Evolutionary conservation across 2,888 invertebrate genomes (phyloP).

Genomic region (Ormyrus labotus): DNA sequence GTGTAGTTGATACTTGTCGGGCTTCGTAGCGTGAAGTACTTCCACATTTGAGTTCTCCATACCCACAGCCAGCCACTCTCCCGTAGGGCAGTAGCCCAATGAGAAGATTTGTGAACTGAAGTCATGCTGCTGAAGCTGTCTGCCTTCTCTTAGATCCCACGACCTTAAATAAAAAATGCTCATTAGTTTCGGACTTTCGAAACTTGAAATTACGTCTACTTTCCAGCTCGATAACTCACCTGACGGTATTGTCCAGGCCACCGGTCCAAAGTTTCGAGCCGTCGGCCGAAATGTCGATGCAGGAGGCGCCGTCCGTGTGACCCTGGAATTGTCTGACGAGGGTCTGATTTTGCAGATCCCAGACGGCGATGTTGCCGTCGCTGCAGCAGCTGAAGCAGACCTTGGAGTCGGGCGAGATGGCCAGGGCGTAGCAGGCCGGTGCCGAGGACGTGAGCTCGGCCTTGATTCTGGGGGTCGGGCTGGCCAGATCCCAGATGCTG

Average conservation of each 20-base stretch:
- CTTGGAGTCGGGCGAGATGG: slow-evolving; percentile 96
- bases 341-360: slow-evolving; percentile 96
- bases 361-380: slow-evolving; percentile 97
- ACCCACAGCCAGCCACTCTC: slow-evolving; percentile 96
- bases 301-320: slow-evolving; percentile 96
- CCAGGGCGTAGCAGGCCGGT: slow-evolving; percentile 97
- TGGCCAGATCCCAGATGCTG: slow-evolving; percentile 96
- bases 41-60: slow-evolving; percentile 98
- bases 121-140: slow-evolving; percentile 94
- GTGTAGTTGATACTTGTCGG: slow-evolving; percentile 96
- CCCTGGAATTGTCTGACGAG: slow-evolving; percentile 93
- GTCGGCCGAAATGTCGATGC: slow-evolving; percentile 95
- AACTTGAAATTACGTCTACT: slow-evolving; percentile 76
- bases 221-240: slow-evolving; percentile 81
- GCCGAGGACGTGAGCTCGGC: slow-evolving; percentile 95
- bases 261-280: slow-evolving; percentile 97
- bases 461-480: slow-evolving; percentile 92
- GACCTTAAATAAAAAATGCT: slow-evolving; percentile 72
- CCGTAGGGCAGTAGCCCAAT: slow-evolving; percentile 94
- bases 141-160: slow-evolving; percentile 94
- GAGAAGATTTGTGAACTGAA: slow-evolving; percentile 96
- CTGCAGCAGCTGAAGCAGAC: slow-evolving; percentile 98
- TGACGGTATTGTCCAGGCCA: slow-evolving; percentile 94
- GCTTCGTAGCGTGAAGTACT: slow-evolving; percentile 90
- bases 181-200: slow-evolving; percentile 84